phyloP scores from a whole-genome alignment of 1,140 invertebrate species.

The Drosophila virilis region DNA sequence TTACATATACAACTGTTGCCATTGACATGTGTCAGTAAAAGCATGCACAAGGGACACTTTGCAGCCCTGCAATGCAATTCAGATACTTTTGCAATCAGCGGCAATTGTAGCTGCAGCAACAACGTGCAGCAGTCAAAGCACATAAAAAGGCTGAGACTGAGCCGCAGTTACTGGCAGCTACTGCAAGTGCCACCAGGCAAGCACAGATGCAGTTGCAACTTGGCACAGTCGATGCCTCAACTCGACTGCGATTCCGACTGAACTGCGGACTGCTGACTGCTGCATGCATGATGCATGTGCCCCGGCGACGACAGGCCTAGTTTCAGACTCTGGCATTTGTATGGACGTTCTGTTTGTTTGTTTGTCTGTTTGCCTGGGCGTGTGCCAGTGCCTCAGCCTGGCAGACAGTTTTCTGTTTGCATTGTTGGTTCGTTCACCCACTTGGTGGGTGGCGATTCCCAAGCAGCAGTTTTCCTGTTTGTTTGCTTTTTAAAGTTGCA shows the following conservation, averaged over 20 bases:
- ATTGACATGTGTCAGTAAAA: too few relatives aligned
- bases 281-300: slow-evolving; percentile 65
- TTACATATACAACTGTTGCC: too few relatives aligned
- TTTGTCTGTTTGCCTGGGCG: slow-evolving; percentile 22
- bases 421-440: slow-evolving; percentile 34
- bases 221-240: slow-evolving; percentile 50
- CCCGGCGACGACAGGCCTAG: slow-evolving; percentile 39
- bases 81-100: slow-evolving; percentile 66
- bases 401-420: slow-evolving; percentile 45
- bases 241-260: slow-evolving; percentile 32
- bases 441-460: slow-evolving; percentile 1
- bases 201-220: slow-evolving; percentile 23
- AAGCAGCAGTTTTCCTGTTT: slow-evolving; percentile 49
- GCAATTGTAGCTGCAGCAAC: slow-evolving; percentile 55
- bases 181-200: slow-evolving; percentile 54
- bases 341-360: slow-evolving; percentile 34
- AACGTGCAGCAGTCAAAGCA: slow-evolving; percentile 14
- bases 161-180: slow-evolving; percentile 19
- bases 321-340: slow-evolving; percentile 41
- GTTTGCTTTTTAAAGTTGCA: slow-evolving; percentile 81
- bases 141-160: slow-evolving; percentile 39
- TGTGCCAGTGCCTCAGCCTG: slow-evolving; percentile 10
- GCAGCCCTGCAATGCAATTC: slow-evolving; percentile 36
- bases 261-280: slow-evolving; percentile 20
- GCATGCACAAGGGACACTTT: not conserved